Percentiles rank a stretch among this genome's conserved stretches.
These are phyloP conservation scores for Zaprionus camerounensis DNA, from an alignment of 1,140 invertebrate species.

Conservation along the genomic window DNA sequence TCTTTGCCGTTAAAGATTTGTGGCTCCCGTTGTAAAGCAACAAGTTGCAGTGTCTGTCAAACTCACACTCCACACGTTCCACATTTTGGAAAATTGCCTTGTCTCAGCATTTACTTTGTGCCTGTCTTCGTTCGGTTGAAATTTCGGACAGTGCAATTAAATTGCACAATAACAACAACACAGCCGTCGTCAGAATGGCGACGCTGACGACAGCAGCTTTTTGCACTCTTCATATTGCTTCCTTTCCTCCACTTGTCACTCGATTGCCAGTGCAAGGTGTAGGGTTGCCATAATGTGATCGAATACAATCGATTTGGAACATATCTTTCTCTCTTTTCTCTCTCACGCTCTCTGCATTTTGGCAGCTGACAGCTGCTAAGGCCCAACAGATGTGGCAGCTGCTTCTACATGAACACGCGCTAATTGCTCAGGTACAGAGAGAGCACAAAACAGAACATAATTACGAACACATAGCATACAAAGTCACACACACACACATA, in stretches of 20 bases:
- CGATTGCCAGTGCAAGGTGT: slow-evolving; percentile 24
- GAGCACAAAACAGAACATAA: slow-evolving; percentile 63
- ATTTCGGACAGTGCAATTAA: slow-evolving; percentile 46
- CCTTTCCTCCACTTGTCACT: slow-evolving; percentile 19
- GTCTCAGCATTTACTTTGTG: slow-evolving; percentile 43
- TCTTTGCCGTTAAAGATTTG: slow-evolving; percentile 22
- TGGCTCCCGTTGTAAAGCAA: slow-evolving; percentile 44
- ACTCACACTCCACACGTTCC: slow-evolving; percentile 27
- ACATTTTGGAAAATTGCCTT: slow-evolving; percentile 44
- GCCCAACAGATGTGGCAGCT: slow-evolving; percentile 42
- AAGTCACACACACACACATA: slow-evolving; percentile 8
- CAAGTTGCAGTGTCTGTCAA: slow-evolving; percentile 65
- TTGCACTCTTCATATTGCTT: slow-evolving; percentile 35
- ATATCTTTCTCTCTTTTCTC: not conserved
- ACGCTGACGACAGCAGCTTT: slow-evolving; percentile 63
- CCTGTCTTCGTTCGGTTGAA: slow-evolving; percentile 52
- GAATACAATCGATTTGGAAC: slow-evolving; percentile 44
- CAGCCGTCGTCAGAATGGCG: slow-evolving; percentile 65
- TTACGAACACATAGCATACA: slow-evolving; percentile 32
- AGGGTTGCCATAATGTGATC: slow-evolving; percentile 29
- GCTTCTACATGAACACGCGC: slow-evolving; percentile 61
- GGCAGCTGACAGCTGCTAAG: slow-evolving; percentile 47
- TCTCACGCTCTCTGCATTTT: slow-evolving; percentile 20
- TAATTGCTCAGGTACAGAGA: slow-evolving; percentile 78
- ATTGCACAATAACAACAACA: slow-evolving; percentile 44